Evolutionary conservation across 2,797 vertebrate species (phyloP).

Genomic region (Brachymystax lenok): DNA sequence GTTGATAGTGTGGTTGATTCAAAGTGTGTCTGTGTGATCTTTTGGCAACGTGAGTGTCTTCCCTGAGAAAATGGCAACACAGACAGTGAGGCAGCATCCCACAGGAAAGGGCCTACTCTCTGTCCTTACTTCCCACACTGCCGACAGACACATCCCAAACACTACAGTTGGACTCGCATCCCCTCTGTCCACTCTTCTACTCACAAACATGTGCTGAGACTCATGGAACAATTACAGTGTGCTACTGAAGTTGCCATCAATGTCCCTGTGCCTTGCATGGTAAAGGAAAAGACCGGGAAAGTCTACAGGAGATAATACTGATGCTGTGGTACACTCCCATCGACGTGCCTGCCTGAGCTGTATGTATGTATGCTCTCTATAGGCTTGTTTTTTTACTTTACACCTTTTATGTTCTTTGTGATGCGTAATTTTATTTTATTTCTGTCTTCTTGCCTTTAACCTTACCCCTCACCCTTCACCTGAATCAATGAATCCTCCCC

Average conservation of each 20-base stretch:
- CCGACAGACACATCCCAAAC: constrained; percentile 6
- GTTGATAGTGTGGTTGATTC: constrained; percentile 12
- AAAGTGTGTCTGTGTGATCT: constrained; percentile 14
- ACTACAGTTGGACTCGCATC: neutral
- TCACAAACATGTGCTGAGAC: neutral
- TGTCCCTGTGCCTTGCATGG: neutral
- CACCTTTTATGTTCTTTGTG: neutral
- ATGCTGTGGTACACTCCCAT: neutral
- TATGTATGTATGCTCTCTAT: neutral
- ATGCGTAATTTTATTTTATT: neutral
- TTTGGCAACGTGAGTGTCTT: constrained; percentile 28
- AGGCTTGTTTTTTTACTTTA: neutral
- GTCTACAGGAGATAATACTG: neutral
- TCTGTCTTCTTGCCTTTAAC: neutral
- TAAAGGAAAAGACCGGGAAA: neutral
- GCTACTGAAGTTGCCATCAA: neutral
- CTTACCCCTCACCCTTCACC: neutral
- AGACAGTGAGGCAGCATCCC: constrained; percentile 26
- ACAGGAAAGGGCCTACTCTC: constrained; percentile 21
- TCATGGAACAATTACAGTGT: neutral
- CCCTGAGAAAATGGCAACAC: constrained; percentile 24
- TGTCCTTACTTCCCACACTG: constrained; percentile 26
- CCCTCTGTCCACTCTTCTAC: neutral
- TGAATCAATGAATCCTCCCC: constrained; percentile 28
- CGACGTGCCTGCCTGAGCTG: neutral